A percentile compares a stretch with the other conserved stretches of the same genome.
Evolutionary conservation across 2,113 vertebrate genomes (phyloP).

Genomic region (Isichthys henryi): DNA sequence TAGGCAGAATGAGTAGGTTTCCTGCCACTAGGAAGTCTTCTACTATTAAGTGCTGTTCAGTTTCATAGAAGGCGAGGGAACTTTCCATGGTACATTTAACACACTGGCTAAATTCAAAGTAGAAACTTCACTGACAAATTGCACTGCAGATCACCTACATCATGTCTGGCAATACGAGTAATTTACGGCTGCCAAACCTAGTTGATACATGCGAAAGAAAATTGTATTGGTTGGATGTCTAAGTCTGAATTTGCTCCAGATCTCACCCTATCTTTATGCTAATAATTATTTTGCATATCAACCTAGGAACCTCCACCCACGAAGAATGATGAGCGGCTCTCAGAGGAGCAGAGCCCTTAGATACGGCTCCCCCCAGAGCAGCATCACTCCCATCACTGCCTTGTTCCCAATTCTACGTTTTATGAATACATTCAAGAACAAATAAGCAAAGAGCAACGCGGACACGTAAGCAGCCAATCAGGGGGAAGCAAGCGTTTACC

Average conservation of each 20-base stretch:
- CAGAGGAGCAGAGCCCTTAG: background rate
- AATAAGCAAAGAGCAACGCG: background rate
- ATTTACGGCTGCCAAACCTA: background rate
- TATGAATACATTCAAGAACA: background rate
- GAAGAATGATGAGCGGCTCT: background rate
- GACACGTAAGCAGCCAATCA: background rate
- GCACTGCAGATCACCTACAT: background rate
- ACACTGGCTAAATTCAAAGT: background rate
- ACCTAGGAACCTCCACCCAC: background rate
- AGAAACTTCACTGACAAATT: background rate
- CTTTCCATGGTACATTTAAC: background rate
- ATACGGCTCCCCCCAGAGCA: background rate
- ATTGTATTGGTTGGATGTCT: too few relatives aligned
- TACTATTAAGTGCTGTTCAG: background rate
- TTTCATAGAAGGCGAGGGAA: background rate
- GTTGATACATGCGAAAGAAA: too few relatives aligned
- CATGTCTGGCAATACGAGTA: background rate
- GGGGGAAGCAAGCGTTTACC: background rate
- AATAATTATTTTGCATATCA: background rate
- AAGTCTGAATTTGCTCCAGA: too few relatives aligned
- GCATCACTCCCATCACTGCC: too few relatives aligned
- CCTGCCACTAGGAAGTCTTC: background rate
- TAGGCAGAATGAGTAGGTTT: background rate
- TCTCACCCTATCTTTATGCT: background rate
- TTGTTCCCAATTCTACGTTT: background rate